These are phyloP conservation scores for Heliconius aoede DNA, from an alignment of 2,888 invertebrate species.

Conservation along the genomic window DNA sequence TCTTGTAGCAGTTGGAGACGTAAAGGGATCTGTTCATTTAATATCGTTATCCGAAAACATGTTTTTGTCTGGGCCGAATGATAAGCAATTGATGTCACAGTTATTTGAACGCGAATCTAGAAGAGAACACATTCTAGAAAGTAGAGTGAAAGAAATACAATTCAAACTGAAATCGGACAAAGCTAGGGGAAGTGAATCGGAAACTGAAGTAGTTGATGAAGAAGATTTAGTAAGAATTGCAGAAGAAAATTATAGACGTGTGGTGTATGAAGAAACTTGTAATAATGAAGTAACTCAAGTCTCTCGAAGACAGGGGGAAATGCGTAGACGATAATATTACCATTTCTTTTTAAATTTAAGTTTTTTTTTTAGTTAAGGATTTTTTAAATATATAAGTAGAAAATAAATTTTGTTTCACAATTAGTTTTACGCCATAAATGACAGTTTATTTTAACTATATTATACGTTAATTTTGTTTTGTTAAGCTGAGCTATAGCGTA, in stretches of 20 bases:
- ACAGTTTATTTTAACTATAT: too few relatives aligned
- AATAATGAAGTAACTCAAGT: conserved; percentile 43
- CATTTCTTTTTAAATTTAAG: background rate
- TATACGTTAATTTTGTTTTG: too few relatives aligned
- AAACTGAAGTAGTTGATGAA: conserved; percentile 51
- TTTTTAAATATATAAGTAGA: background rate
- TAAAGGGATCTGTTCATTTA: conserved; percentile 86
- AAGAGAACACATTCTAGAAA: conserved; percentile 93
- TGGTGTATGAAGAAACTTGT: conserved; percentile 59
- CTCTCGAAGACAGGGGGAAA: conserved; percentile 29
- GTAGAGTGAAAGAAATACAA: conserved; percentile 90
- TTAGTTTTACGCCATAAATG: too few relatives aligned
- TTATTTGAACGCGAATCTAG: conserved; percentile 92
- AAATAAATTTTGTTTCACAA: background rate
- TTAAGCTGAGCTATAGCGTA: too few relatives aligned
- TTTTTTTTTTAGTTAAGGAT: background rate
- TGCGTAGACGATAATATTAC: conserved; percentile 45
- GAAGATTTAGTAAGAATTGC: conserved; percentile 54
- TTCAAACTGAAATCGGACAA: conserved; percentile 78
- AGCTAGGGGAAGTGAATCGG: conserved; percentile 57
- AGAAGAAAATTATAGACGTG: conserved; percentile 75
- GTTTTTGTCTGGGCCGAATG: conserved; percentile 85
- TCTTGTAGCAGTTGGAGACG: conserved; percentile 85
- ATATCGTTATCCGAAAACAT: conserved; percentile 86
- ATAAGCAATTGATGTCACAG: conserved; percentile 86